Percentiles rank a stretch among this genome's conserved stretches.
Evolutionary conservation across 2,113 vertebrate genomes (phyloP).

Genomic region (Nestor notabilis): DNA sequence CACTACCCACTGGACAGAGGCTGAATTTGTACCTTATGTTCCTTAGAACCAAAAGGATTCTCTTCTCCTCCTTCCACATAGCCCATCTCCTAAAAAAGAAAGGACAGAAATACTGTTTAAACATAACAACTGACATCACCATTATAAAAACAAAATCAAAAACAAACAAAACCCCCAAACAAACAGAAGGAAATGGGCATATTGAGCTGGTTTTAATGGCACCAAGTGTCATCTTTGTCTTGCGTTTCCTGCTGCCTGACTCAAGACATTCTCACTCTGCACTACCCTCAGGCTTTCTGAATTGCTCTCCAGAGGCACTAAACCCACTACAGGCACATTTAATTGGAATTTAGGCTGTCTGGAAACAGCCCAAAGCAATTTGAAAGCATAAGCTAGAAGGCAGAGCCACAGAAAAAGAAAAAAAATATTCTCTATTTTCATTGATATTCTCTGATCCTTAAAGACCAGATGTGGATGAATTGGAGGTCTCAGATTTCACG

Average conservation of each 20-base stretch:
- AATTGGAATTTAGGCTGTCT: not conserved
- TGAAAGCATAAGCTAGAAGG: not conserved
- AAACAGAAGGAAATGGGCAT: not conserved
- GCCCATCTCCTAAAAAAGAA: not conserved
- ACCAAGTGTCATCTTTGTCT: not conserved
- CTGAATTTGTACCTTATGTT: not conserved
- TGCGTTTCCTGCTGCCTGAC: not conserved
- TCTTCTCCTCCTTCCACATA: not conserved
- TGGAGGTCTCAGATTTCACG: not conserved
- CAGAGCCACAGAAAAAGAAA: not conserved
- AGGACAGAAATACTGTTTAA: not conserved
- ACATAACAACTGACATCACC: not conserved
- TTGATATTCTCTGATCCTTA: not conserved
- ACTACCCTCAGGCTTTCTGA: not conserved
- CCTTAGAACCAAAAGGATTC: not conserved
- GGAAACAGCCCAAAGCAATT: not conserved
- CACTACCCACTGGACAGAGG: not conserved
- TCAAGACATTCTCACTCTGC: not conserved
- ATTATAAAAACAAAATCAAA: not conserved
- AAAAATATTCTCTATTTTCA: not conserved
- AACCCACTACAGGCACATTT: not conserved
- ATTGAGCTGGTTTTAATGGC: not conserved
- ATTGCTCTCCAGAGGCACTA: not conserved
- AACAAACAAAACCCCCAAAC: not conserved
- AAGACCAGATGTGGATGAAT: not conserved